These are phyloP conservation scores for Apodemia duryi DNA, from an alignment of 2,888 invertebrate genomes.

Conservation along the genomic window DNA sequence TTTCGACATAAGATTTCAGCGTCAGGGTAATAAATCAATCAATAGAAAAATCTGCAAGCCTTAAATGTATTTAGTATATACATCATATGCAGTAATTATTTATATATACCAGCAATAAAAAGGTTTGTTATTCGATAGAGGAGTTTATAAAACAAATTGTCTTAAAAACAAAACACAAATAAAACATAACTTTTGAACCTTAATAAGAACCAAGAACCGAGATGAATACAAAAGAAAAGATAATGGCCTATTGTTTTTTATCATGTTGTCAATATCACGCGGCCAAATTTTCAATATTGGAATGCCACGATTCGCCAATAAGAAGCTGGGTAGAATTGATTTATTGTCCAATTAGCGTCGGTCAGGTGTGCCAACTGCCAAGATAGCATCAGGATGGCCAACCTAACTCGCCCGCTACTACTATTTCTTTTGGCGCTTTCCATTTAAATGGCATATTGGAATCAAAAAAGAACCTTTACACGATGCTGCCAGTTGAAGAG, in stretches of 20 bases:
- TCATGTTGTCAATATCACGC: constrained; percentile 79
- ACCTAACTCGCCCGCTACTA: constrained; percentile 70
- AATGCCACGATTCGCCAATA: constrained; percentile 79
- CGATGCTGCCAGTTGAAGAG: constrained; percentile 62
- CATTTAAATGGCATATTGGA: constrained; percentile 76
- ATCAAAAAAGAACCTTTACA: constrained; percentile 76
- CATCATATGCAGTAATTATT: too few species aligned
- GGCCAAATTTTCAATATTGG: constrained; percentile 80
- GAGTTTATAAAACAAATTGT: constrained; percentile 75
- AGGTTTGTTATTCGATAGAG: constrained; percentile 31
- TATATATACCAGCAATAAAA: too few species aligned
- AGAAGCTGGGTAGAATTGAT: constrained; percentile 79
- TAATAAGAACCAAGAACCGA: constrained; percentile 73
- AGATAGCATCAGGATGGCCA: constrained; percentile 77
- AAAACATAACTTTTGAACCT: constrained; percentile 67
- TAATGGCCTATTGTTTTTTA: constrained; percentile 77
- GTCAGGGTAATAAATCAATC: too few species aligned
- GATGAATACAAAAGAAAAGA: constrained; percentile 79
- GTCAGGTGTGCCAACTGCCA: constrained; percentile 80
- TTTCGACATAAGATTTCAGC: too few species aligned
- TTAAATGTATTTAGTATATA: too few species aligned
- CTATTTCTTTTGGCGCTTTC: constrained; percentile 74
- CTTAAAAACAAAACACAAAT: constrained; percentile 68
- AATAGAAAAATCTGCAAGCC: too few species aligned
- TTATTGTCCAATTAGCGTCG: constrained; percentile 80